phyloP scores from a whole-genome alignment of 2,888 invertebrate species.

The Pyrrhia umbra region DNA sequence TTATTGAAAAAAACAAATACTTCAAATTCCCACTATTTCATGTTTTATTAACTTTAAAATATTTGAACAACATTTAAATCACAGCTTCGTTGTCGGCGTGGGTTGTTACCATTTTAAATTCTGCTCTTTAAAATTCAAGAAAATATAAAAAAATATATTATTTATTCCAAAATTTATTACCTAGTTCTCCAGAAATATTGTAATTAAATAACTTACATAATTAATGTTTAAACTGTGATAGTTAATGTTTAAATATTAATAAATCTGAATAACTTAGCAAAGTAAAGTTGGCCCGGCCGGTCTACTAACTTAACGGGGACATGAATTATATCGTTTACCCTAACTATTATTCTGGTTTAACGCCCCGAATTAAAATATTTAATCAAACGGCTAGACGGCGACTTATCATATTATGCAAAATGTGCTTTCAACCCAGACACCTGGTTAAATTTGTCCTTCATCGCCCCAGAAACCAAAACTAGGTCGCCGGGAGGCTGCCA shows the following conservation, averaged over 20 bases:
- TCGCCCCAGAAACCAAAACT: slow-evolving; percentile 83
- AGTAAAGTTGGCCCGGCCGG: slow-evolving; percentile 33
- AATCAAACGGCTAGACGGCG: slow-evolving; percentile 78
- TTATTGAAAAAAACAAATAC: no score
- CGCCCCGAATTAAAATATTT: slow-evolving; percentile 64
- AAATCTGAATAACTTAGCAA: slow-evolving; percentile 55
- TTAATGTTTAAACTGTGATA: slow-evolving; percentile 42
- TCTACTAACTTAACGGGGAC: slow-evolving; percentile 39
- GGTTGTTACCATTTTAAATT: slow-evolving; percentile 7
- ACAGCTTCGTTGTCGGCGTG: no score
- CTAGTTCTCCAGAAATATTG: slow-evolving; percentile 25
- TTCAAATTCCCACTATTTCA: no score
- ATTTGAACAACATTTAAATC: no score
- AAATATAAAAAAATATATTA: no score
- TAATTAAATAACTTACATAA: slow-evolving; percentile 53
- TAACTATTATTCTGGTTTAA: slow-evolving; percentile 61
- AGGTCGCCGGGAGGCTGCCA: slow-evolving; percentile 85
- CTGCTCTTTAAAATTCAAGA: neutral
- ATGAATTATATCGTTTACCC: slow-evolving; percentile 55
- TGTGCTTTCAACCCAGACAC: slow-evolving; percentile 80
- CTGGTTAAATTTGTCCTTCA: slow-evolving; percentile 83
- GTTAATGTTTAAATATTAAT: slow-evolving; percentile 55
- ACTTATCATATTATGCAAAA: slow-evolving; percentile 83
- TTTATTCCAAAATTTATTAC: slow-evolving; percentile 18
- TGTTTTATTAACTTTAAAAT: no score